Evolutionary conservation across 2,113 vertebrate species (phyloP).

Genomic region (Cranoglanis bouderius): DNA sequence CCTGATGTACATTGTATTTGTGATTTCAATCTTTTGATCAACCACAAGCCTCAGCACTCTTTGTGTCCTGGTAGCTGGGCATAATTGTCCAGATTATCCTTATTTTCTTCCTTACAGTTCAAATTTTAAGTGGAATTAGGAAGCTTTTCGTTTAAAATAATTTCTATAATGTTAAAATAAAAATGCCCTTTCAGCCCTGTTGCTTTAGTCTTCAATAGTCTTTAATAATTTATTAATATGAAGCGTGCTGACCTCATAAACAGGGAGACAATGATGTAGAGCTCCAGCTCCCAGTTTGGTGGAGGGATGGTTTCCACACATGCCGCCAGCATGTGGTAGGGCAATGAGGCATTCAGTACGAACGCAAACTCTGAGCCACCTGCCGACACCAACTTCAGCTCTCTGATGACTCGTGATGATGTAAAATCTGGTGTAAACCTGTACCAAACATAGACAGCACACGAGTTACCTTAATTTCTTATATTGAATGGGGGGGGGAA

Average conservation of each 20-base stretch:
- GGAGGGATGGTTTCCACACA: slow-evolving; percentile 93
- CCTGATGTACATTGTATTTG: not conserved
- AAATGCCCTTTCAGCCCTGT: not conserved
- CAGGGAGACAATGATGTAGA: slow-evolving; percentile 91
- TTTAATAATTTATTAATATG: not conserved
- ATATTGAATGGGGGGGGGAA: not conserved
- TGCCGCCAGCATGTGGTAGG: slow-evolving; percentile 92
- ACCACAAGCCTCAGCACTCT: not conserved
- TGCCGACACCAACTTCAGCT: slow-evolving; percentile 87
- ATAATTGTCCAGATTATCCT: not conserved
- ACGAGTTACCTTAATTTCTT: not conserved
- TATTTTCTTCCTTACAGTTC: not conserved
- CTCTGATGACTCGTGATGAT: slow-evolving; percentile 92
- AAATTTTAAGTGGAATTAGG: not conserved
- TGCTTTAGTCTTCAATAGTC: not conserved
- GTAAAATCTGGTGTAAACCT: slow-evolving; percentile 99
- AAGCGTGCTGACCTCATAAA: slow-evolving; percentile 85
- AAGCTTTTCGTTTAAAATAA: not conserved
- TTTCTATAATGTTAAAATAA: not conserved
- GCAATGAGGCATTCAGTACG: slow-evolving; percentile 92
- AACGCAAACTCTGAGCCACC: slow-evolving; percentile 94
- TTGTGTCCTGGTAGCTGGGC: not conserved
- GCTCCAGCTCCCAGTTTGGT: slow-evolving; percentile 92
- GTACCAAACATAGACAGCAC: not conserved
- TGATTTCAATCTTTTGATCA: not conserved